Conservation (phyloP, 2,113 vertebrate species). For the Triplophysa tibetana region DNA sequence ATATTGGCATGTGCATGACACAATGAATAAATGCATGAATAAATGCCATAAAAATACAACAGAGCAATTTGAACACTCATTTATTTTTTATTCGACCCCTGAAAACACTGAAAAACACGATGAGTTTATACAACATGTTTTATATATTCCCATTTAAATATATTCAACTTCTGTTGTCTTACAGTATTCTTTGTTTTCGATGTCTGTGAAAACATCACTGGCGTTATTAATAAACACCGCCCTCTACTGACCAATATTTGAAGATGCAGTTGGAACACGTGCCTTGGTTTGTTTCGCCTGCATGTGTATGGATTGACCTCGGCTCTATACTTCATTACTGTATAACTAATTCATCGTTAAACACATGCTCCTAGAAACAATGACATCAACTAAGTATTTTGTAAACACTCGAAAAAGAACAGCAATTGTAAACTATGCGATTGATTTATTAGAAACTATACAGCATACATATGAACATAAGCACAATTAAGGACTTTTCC, state of each 20-base stretch:
- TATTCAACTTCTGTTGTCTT: too few species aligned
- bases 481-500: neutral
- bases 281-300: neutral
- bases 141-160: too few species aligned
- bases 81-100: too few species aligned
- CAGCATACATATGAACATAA: neutral
- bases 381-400: neutral
- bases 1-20: too few species aligned
- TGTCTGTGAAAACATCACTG: too few species aligned
- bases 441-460: neutral
- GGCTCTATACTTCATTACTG: neutral
- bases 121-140: too few species aligned
- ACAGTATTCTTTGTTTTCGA: too few species aligned
- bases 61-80: too few species aligned
- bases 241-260: neutral
- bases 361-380: neutral
- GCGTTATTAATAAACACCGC: conserved; percentile 4
- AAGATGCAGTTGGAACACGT: neutral
- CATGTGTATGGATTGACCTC: neutral
- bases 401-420: neutral
- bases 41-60: too few species aligned
- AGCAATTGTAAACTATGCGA: neutral
- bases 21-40: too few species aligned
- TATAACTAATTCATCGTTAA: too few species aligned
- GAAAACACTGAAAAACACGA: too few species aligned